Evolutionary conservation across 2,113 vertebrate species (phyloP).

Genomic region (Scomber scombrus): DNA sequence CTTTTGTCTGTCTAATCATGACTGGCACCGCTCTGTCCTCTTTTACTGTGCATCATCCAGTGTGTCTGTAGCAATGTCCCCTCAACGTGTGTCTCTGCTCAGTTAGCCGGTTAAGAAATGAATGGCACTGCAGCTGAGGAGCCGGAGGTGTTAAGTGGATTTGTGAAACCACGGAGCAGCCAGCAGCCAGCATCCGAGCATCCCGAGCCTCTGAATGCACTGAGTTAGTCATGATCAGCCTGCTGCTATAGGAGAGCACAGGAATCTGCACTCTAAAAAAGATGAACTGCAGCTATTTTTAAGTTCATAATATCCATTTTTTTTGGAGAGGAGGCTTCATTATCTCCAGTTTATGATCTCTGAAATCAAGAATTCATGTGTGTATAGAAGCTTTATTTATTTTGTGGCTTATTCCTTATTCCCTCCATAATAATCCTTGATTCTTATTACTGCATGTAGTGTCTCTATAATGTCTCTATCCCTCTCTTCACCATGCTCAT

Average conservation of each 20-base stretch:
- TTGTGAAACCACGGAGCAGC: conserved; percentile 14
- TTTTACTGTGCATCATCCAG: conserved; percentile 59
- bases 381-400: no score
- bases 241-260: background rate
- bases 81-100: conserved; percentile 46
- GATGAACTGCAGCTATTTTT: conserved; percentile 18
- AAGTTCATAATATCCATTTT: conserved; percentile 6
- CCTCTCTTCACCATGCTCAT: background rate
- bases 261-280: background rate
- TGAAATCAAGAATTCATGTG: background rate
- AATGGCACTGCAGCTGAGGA: conserved; percentile 57
- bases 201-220: background rate
- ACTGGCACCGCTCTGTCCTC: conserved; percentile 54
- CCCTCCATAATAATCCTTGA: background rate
- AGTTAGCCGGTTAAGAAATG: conserved; percentile 4
- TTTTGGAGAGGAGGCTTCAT: background rate
- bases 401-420: background rate
- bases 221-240: conserved; percentile 36
- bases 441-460: background rate
- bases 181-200: no score
- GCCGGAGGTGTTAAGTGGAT: conserved; percentile 55
- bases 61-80: conserved; percentile 35
- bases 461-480: no score
- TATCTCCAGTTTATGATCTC: background rate
- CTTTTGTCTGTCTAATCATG: conserved; percentile 47